Base-by-base conservation (phyloP, 2,888 invertebrate genomes). In the Hirtodrosophila alboralis region DNA sequence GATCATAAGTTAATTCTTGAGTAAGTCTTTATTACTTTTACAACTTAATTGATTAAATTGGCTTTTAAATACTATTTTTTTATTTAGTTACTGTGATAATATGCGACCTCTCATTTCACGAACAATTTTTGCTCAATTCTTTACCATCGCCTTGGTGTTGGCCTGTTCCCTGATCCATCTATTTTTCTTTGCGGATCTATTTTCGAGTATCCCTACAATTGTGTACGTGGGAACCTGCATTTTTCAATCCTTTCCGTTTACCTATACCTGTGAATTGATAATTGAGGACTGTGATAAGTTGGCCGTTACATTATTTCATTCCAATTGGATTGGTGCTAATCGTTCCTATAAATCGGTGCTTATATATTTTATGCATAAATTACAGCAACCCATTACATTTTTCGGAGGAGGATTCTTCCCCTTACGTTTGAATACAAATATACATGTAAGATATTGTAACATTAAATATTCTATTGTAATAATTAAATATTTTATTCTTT, bases 91-190 rank as follows among this genome's bases (percentile, higher is more conserved):
- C 36, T 66, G 67, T 21, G 48, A 59, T 10, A 48, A 52, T 8
- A 66, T 66, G 65, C 67, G 67, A 21, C 67, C 65, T 1, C 12
- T 66, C 7, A 40, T 66, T 10, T 48, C 65, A 2, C 38, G 60
- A 1, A 52, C 67, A 0, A 21, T 66, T 21, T 66, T 66, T 28
- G 40, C 59, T 1, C 65, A 66, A 16, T 66, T 59, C 3, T 38
- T 30, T 5, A 48, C 48, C 1, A 44, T 66, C 3, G 59, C 44
- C 3, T 26, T 66, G 10, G 67, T 66, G 0, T 16, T 60, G 8
- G 60, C 66, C 12, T 48, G 34, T 3, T 44, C 52, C 3, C 6
- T 66, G 4, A 53, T 66, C 3, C 44, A 66, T 28, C n/a, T 66
- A n/a, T 12, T 49, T 0, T 65, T 59, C 12, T 66, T 59, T 31